These are phyloP conservation scores for Penaeus chinensis DNA, from an alignment of 1,140 invertebrate species.

Conservation along the genomic window DNA sequence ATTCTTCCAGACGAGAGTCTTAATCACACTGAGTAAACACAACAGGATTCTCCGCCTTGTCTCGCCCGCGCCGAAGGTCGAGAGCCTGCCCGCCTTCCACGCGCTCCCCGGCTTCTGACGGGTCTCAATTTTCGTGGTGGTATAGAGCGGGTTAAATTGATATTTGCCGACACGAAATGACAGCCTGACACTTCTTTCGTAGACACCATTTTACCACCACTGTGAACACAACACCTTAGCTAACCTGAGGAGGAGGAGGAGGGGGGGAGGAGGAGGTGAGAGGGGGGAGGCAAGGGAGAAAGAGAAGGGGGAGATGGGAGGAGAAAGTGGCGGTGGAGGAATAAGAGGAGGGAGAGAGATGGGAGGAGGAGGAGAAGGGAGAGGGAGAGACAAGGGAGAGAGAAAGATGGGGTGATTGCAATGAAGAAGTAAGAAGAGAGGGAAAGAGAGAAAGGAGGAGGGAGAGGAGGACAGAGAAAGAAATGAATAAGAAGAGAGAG, in stretches of 20 bases:
- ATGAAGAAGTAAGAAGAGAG: no score
- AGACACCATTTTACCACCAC: background rate
- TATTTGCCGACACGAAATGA: slow-evolving; percentile 36
- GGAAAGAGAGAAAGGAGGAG: no score
- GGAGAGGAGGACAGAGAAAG: no score
- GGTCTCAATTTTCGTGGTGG: slow-evolving; percentile 39
- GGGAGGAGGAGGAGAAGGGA: background rate
- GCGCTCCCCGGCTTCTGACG: slow-evolving; percentile 1
- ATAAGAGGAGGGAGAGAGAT: background rate
- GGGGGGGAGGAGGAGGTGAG: background rate
- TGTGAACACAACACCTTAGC: background rate
- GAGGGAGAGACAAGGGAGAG: background rate
- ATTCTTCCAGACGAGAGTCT: background rate
- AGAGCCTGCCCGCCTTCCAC: background rate
- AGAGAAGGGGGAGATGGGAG: no score
- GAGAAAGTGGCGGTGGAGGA: background rate
- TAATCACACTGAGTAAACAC: background rate
- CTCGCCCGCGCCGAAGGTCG: background rate
- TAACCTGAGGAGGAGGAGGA: background rate
- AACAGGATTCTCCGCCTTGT: background rate
- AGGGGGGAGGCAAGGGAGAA: no score
- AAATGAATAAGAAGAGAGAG: no score
- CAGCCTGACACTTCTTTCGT: slow-evolving; percentile 25
- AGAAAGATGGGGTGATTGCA: no score
- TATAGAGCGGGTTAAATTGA: slow-evolving; percentile 17